A percentile compares a stretch with the other conserved stretches of the same genome.
Conservation (phyloP, 1,140 invertebrate genomes). For the Bemisia tabaci region DNA sequence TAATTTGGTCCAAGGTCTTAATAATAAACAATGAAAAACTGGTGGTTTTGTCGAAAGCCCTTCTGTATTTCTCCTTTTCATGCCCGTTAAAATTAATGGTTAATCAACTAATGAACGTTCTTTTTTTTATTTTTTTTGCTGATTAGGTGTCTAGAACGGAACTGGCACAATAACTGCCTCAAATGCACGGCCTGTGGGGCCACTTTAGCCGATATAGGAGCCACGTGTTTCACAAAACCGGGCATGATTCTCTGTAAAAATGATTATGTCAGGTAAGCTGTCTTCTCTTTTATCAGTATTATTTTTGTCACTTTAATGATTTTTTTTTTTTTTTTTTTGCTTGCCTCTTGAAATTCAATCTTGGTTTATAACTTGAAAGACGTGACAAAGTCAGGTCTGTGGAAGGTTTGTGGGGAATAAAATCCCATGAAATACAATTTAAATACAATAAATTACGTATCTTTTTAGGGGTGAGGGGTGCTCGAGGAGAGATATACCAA, state of each 20-base stretch:
- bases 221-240: slow-evolving; percentile 77
- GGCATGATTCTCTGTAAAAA: slow-evolving; percentile 87
- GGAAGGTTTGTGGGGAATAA: too few species aligned
- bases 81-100: neutral
- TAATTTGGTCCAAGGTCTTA: too few species aligned
- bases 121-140: neutral
- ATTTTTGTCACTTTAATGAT: too few species aligned
- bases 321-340: too few species aligned
- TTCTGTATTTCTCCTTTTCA: neutral
- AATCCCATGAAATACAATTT: too few species aligned
- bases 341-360: too few species aligned
- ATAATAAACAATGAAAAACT: neutral
- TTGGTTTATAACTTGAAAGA: too few species aligned
- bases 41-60: neutral
- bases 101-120: neutral
- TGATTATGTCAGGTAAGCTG: slow-evolving; percentile 80
- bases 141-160: slow-evolving; percentile 66
- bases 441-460: too few species aligned
- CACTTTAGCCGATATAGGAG: slow-evolving; percentile 72
- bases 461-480: too few species aligned
- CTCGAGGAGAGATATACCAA: too few species aligned
- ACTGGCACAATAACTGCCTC: slow-evolving; percentile 85
- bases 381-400: too few species aligned
- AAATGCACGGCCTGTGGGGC: slow-evolving; percentile 81
- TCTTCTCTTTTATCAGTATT: neutral